A percentile compares a stretch with the other conserved stretches of the same genome.
Conservation (phyloP, 2,888 invertebrate genomes). For the Oscheius onirici region DNA sequence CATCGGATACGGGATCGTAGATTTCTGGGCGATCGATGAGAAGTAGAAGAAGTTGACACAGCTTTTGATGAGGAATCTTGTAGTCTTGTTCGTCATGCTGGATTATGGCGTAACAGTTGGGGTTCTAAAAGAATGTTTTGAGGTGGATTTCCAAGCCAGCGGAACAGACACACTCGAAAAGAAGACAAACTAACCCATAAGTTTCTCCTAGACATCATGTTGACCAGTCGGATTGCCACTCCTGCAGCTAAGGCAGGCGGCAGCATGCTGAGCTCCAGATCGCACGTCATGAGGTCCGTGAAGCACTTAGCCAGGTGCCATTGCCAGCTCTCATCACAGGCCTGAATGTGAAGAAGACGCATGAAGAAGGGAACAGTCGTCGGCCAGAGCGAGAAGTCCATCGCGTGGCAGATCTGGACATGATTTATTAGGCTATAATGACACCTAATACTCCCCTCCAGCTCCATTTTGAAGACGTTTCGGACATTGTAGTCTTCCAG, state of each 20-base stretch:
- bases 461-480: constrained; percentile 4
- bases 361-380: constrained; percentile 23
- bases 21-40: neutral
- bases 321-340: constrained; percentile 6
- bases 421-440: no score
- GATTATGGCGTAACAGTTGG: constrained; percentile 18
- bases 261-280: neutral
- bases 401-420: constrained; percentile 5
- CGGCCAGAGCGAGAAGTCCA: constrained; percentile 12
- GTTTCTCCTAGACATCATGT: neutral
- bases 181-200: constrained; percentile 18
- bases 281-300: constrained; percentile 12
- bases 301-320: constrained; percentile 16
- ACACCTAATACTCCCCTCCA: neutral
- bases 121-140: neutral
- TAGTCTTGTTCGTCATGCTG: constrained; percentile 13
- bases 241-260: constrained; percentile 16
- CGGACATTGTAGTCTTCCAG: neutral
- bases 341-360: constrained; percentile 1
- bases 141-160: no score
- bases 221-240: constrained; percentile 12
- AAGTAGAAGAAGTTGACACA: neutral
- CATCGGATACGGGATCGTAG: neutral
- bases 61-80: neutral
- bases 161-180: neutral